Evolutionary conservation across 2,888 invertebrate species (phyloP), one percentile per base, ranked within the genome.

Genomic region (Rotaria magnacalcarata): DNA sequence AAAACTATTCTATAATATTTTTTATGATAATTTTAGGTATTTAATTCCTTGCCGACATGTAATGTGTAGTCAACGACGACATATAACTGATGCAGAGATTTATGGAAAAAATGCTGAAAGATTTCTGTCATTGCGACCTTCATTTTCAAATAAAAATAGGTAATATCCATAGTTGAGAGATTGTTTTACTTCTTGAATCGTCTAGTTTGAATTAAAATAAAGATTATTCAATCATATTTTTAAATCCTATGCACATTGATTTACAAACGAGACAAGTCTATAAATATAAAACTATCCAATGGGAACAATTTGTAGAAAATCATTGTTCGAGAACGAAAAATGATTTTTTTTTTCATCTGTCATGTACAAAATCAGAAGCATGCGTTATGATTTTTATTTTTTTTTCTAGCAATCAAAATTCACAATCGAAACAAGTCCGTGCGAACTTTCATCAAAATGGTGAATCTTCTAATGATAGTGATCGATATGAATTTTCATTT

Each of bases 31-130:
- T 80, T 80, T 43, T n/a, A 95, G 95, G 90, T 94, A 96, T 90
- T 92, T 97, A 88, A 93, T 94, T 89, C 94, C 95, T 0, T 94
- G 95, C 89, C 93, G 94, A 27, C 95, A 95, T 91, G 93, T 95
- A 43, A 94, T 94, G 94, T 92, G 94, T 86, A 94, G 95, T n/a
- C 95, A 95, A 91, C 92, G 94, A 87, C 93, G 93, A 88, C 93
- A 94, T 89, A 80, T 80, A 24, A n/a, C 47, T 16, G 80, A 80
- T 80, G 47, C 47, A 2, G 95, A 95, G 91, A 93, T 94, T 0
- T 94, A 94, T 89, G 93, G 94, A 88, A 93, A 93, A 87, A 94
- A 94, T 87, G 94, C 94, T 1, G 94, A 95, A 89, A 94, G 94
- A 90, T 94, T 95, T 89, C 91, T 95, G 84, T 93, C 94, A 5